Base-by-base conservation (phyloP, 1,140 invertebrate species). In the Hydropsyche tenuis region DNA sequence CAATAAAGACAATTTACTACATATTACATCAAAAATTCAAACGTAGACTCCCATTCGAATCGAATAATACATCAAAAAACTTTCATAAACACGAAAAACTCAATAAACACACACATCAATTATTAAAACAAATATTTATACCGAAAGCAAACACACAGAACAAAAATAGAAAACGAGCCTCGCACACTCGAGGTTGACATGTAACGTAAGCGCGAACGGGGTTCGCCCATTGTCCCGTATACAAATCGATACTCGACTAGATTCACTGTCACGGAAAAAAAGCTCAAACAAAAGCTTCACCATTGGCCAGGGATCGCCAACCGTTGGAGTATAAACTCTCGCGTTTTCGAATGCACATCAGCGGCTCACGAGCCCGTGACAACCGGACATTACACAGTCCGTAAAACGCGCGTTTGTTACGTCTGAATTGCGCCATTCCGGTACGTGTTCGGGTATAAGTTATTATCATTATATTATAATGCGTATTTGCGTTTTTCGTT, bases 171-270 rank as follows among this genome's bases (percentile, higher is more conserved):
- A 37, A 37, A 9, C 30, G 30, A 37, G 30, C 3, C 30, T 37
- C 30, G 30, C 30, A 37, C 30, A 37, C 30, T 37, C 30, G 30
- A 48, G 25, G 22, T 60, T 60, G 56, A 60, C 56, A 22, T 27
- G 20, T 60, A 23, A 14, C 20, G 45, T 48, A 51, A 30, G 20
- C 43, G 18, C 65, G 23, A 62, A 27, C 14, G 18, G 14, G 18
- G 18, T 16, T 16, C 46, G 42, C 16, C 16, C 30, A 42, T 48
- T 68, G 65, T 68, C 65, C 43, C 14, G 45, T 25, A 20, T 68
- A 68, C 65, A 68, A 68, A 68, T 68, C 65, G 65, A 68, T 68
- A 68, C 45, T 23, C 45, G 16, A 20, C 22, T 68, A 68, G 65
- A 68, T 68, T 68, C 46, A 68, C 63, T 65, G 63, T 65, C 63